Conservation (phyloP, 2,888 invertebrate genomes). For the Blastobasis adustella region DNA sequence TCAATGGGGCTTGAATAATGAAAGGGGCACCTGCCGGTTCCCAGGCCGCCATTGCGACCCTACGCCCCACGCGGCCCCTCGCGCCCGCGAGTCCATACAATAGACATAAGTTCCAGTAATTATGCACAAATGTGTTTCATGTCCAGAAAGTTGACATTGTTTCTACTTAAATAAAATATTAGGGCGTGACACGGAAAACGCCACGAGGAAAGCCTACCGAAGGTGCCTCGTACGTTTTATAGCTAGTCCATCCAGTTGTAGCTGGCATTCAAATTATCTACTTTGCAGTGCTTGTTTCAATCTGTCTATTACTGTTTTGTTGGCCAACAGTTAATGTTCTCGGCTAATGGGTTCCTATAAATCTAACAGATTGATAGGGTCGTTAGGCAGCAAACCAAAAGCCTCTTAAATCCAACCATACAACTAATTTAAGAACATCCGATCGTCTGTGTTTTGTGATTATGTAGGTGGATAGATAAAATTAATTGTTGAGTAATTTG, state of each 20-base stretch:
- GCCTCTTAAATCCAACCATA: too few relatives aligned
- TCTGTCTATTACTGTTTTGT: too few relatives aligned
- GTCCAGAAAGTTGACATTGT: conserved; percentile 21
- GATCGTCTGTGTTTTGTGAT: too few relatives aligned
- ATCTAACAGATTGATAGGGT: background rate
- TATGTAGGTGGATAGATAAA: too few relatives aligned
- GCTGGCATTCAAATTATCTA: too few relatives aligned
- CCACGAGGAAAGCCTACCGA: too few relatives aligned
- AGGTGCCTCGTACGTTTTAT: too few relatives aligned
- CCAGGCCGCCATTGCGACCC: conserved; percentile 54
- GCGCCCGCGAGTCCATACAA: conserved; percentile 21
- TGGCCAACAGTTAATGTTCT: background rate
- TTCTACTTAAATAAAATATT: background rate
- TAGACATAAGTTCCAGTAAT: conserved; percentile 61
- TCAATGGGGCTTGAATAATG: conserved; percentile 74
- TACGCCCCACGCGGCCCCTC: conserved; percentile 60
- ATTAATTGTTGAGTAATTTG: too few relatives aligned
- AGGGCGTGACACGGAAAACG: too few relatives aligned
- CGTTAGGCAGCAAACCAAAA: background rate
- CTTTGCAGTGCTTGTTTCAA: too few relatives aligned
- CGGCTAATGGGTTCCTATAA: background rate
- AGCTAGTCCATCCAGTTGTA: too few relatives aligned
- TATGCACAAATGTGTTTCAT: conserved; percentile 58
- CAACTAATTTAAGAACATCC: too few relatives aligned
- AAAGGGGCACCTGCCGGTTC: conserved; percentile 68